Conservation (phyloP, 2,888 invertebrate genomes). For the Parascotia fuliginaria region DNA sequence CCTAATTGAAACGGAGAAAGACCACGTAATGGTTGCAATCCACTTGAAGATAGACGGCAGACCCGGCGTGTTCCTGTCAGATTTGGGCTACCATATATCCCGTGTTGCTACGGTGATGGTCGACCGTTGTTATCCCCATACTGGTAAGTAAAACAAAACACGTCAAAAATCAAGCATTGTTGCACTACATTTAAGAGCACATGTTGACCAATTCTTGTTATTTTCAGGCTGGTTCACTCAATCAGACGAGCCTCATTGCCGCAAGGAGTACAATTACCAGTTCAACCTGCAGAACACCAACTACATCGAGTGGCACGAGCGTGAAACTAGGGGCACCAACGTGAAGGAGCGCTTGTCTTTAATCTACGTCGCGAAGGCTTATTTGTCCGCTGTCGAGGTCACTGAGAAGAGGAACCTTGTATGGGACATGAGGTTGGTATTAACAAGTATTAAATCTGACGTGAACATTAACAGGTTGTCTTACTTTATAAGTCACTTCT, state of each 20-base stretch:
- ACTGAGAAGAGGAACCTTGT: constrained; percentile 95
- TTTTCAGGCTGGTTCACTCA: constrained; percentile 92
- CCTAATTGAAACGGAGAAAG: constrained; percentile 91
- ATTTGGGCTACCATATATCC: constrained; percentile 96
- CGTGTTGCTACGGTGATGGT: constrained; percentile 95
- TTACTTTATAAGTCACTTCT: no score
- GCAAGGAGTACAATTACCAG: constrained; percentile 94
- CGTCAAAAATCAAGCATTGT: not conserved
- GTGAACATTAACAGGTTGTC: no score
- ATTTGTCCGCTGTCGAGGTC: constrained; percentile 92
- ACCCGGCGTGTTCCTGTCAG: constrained; percentile 91
- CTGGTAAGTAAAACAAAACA: constrained; percentile 83
- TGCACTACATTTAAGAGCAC: not conserved
- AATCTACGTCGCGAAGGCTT: constrained; percentile 92
- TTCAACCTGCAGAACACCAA: constrained; percentile 88
- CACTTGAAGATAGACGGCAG: constrained; percentile 91
- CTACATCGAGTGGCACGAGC: constrained; percentile 95
- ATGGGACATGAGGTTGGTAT: constrained; percentile 89
- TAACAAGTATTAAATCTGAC: no score
- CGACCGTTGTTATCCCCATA: constrained; percentile 95
- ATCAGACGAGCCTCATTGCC: constrained; percentile 90
- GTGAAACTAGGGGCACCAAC: constrained; percentile 88
- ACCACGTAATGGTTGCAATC: constrained; percentile 94
- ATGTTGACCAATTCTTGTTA: no score
- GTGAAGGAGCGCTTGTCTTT: constrained; percentile 89